Conservation (phyloP, 2,888 invertebrate genomes). For the Sphaeridia pumilis region DNA sequence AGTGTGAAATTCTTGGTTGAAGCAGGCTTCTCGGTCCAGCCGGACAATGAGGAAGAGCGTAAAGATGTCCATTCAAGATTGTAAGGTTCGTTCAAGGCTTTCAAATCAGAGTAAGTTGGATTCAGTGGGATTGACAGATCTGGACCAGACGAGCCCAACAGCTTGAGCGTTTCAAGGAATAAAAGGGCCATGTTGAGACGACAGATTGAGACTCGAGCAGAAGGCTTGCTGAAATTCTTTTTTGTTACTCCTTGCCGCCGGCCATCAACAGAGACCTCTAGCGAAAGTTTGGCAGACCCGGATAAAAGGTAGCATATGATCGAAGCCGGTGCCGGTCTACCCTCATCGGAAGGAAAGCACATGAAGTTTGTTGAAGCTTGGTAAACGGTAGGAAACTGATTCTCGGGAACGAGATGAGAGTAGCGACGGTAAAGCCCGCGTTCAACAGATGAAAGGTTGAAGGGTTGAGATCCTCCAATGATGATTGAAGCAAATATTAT, state of each 20-base stretch:
- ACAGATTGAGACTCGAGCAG: slow-evolving; percentile 42
- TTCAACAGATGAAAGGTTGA: slow-evolving; percentile 48
- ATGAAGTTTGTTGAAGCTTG: slow-evolving; percentile 23
- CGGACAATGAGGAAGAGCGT: slow-evolving; percentile 40
- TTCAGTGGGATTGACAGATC: neutral
- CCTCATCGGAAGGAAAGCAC: slow-evolving; percentile 8
- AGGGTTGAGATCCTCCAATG: slow-evolving; percentile 55
- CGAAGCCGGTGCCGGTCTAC: slow-evolving; percentile 8
- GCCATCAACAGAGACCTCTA: slow-evolving; percentile 55
- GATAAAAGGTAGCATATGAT: slow-evolving; percentile 2
- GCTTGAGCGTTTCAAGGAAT: neutral
- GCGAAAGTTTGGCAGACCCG: no score
- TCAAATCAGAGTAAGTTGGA: slow-evolving; percentile 42
- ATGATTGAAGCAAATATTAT: slow-evolving; percentile 59
- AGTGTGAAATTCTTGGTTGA: neutral
- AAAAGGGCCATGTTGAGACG: neutral
- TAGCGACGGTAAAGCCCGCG: slow-evolving; percentile 44
- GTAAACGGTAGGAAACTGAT: no score
- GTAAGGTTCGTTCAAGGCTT: slow-evolving; percentile 42
- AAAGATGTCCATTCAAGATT: slow-evolving; percentile 41
- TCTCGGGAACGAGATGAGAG: no score
- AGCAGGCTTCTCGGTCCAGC: slow-evolving; percentile 46
- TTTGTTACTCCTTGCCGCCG: slow-evolving; percentile 66
- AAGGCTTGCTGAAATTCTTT: slow-evolving; percentile 44
- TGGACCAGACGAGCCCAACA: neutral